Conservation (phyloP, 2,888 invertebrate genomes). For the Opisthograptis luteolata region DNA sequence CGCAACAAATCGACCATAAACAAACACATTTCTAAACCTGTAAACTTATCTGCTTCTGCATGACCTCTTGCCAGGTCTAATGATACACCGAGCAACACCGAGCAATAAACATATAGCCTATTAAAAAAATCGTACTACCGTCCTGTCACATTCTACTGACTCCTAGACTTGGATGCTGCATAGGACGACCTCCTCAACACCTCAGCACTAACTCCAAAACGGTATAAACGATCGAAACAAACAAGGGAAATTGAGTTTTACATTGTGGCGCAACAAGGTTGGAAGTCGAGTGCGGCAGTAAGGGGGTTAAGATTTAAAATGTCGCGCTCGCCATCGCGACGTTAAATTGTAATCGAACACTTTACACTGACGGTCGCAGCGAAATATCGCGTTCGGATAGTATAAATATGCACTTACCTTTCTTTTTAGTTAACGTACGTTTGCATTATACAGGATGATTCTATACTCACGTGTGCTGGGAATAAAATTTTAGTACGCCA, state of each 20-base stretch:
- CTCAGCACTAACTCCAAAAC: conserved; percentile 42
- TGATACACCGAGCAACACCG: conserved; percentile 46
- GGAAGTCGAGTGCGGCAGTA: conserved; percentile 33
- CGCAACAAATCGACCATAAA: conserved; percentile 15
- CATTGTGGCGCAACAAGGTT: conserved; percentile 34
- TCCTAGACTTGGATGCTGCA: conserved; percentile 60
- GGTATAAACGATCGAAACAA: conserved; percentile 23
- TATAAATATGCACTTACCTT: conserved; percentile 84
- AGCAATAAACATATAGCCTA: conserved; percentile 56
- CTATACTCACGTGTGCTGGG: conserved; percentile 75
- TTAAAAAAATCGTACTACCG: conserved; percentile 57
- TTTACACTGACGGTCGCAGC: conserved; percentile 76
- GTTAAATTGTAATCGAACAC: conserved; percentile 84
- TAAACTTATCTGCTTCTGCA: conserved; percentile 32
- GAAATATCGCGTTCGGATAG: conserved; percentile 78
- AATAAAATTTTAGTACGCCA: conserved; percentile 81
- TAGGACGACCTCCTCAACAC: conserved; percentile 63
- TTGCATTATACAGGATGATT: conserved; percentile 77
- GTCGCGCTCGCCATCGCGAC: conserved; percentile 67
- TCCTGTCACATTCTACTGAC: conserved; percentile 59
- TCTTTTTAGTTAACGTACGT: conserved; percentile 81
- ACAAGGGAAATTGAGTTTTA: conserved; percentile 34
- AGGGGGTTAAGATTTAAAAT: conserved; percentile 65
- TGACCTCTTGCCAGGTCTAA: conserved; percentile 44
- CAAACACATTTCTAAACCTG: conserved; percentile 12